Conservation (phyloP, 2,797 vertebrate species). For the Fundulus diaphanus region DNA sequence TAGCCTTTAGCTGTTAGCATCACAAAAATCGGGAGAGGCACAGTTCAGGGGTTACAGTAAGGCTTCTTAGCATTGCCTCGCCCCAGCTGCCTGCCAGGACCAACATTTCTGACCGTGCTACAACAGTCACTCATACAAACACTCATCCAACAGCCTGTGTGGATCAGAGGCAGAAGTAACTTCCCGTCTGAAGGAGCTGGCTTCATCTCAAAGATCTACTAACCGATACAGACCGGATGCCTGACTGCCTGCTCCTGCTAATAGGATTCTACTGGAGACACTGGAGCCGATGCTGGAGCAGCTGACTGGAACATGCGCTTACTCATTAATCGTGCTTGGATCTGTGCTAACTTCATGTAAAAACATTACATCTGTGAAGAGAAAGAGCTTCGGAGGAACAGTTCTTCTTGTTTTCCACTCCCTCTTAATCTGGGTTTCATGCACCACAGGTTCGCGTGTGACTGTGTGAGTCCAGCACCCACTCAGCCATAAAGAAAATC, state of each 20-base stretch:
- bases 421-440: constrained; percentile 20
- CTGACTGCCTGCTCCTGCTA: constrained; percentile 36
- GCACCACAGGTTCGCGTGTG: constrained; percentile 44
- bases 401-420: constrained; percentile 10
- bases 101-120: constrained; percentile 39
- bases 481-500: constrained; percentile 40
- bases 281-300: constrained; percentile 31
- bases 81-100: constrained; percentile 36
- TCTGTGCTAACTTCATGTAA: constrained; percentile 18
- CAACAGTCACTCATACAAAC: constrained; percentile 36
- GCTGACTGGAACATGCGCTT: constrained; percentile 25
- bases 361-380: constrained; percentile 10
- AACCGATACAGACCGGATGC: constrained; percentile 42
- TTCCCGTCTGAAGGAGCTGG: constrained; percentile 42
- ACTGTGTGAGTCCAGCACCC: constrained; percentile 56
- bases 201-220: constrained; percentile 49
- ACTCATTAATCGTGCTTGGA: constrained; percentile 17
- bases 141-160: constrained; percentile 31
- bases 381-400: constrained; percentile 13
- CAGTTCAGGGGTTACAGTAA: constrained; percentile 33
- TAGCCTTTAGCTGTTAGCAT: constrained; percentile 69
- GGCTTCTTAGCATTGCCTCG: constrained; percentile 47
- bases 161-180: constrained; percentile 43
- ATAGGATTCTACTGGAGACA: constrained; percentile 42
- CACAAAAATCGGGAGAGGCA: constrained; percentile 48